Conservation (phyloP, 2,113 vertebrate species). For the Aleadryas rufinucha region DNA sequence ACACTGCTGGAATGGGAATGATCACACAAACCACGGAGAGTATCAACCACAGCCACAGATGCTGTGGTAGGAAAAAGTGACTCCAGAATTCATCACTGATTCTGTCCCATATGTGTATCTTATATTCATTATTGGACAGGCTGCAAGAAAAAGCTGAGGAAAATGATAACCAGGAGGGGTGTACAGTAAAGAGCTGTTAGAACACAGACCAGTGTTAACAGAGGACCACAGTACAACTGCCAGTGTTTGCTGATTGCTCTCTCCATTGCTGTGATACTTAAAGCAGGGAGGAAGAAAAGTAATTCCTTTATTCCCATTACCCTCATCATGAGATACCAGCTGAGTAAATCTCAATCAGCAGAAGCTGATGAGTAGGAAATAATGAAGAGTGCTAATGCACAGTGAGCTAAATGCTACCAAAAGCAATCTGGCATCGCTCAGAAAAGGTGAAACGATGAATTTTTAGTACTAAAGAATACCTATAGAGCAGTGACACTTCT, state of each 20-base stretch:
- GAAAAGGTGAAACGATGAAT: not conserved
- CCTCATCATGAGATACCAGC: not conserved
- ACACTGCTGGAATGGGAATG: not conserved
- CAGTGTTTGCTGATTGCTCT: not conserved
- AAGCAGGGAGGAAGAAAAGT: not conserved
- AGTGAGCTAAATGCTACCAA: not conserved
- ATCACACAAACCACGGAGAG: not conserved
- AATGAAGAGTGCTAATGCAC: not conserved
- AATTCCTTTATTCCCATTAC: not conserved
- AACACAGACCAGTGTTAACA: not conserved
- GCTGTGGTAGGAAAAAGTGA: not conserved
- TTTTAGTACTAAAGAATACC: not conserved
- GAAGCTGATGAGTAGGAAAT: not conserved
- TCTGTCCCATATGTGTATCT: not conserved
- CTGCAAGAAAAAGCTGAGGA: not conserved
- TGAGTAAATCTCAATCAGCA: not conserved
- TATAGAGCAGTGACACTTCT: not conserved
- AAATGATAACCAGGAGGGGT: not conserved
- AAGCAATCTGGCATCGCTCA: not conserved
- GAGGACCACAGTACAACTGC: not conserved
- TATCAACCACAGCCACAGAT: not conserved
- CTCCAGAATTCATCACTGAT: not conserved
- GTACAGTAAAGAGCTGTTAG: not conserved
- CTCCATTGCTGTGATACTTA: not conserved
- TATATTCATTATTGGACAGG: not conserved